Percentiles rank a stretch among this genome's conserved stretches.
Evolutionary conservation across 2,888 invertebrate species (phyloP).

Genomic region (Stenichneumon culpator): DNA sequence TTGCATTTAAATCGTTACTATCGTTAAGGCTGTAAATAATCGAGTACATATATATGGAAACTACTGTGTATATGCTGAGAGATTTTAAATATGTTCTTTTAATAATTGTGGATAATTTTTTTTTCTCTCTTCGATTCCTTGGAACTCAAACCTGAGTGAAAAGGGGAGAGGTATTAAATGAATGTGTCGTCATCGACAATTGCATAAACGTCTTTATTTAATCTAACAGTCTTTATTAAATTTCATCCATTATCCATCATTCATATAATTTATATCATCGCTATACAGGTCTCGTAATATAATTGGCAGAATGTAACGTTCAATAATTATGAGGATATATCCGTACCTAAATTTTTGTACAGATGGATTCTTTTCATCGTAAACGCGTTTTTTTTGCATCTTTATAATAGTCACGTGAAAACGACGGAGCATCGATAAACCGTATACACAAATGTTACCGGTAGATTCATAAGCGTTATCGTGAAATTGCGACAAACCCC

Average conservation of each 20-base stretch:
- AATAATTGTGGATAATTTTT: slow-evolving; percentile 6
- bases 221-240: slow-evolving; percentile 84
- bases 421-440: slow-evolving; percentile 52
- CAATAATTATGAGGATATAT: slow-evolving; percentile 78
- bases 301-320: slow-evolving; percentile 82
- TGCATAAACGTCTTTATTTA: slow-evolving; percentile 75
- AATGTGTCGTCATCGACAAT: slow-evolving; percentile 36
- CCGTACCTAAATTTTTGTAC: slow-evolving; percentile 80
- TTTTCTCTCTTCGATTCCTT: neutral
- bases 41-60: slow-evolving; percentile 10
- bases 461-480: slow-evolving; percentile 56
- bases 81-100: slow-evolving; percentile 17
- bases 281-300: slow-evolving; percentile 80
- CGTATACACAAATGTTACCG: slow-evolving; percentile 54
- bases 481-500: slow-evolving; percentile 35
- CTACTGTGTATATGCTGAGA: slow-evolving; percentile 7
- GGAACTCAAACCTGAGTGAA: slow-evolving; percentile 2
- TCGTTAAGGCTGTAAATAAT: slow-evolving; percentile 44
- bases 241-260: slow-evolving; percentile 77
- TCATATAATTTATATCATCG: slow-evolving; percentile 78
- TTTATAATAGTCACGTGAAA: slow-evolving; percentile 48
- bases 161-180: neutral
- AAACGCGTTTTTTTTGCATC: slow-evolving; percentile 33
- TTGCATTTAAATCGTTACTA: slow-evolving; percentile 44
- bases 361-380: slow-evolving; percentile 74